Evolutionary conservation across 2,113 vertebrate species (phyloP), one percentile per base, ranked within the genome.

Genomic region (Cottus gobio): DNA sequence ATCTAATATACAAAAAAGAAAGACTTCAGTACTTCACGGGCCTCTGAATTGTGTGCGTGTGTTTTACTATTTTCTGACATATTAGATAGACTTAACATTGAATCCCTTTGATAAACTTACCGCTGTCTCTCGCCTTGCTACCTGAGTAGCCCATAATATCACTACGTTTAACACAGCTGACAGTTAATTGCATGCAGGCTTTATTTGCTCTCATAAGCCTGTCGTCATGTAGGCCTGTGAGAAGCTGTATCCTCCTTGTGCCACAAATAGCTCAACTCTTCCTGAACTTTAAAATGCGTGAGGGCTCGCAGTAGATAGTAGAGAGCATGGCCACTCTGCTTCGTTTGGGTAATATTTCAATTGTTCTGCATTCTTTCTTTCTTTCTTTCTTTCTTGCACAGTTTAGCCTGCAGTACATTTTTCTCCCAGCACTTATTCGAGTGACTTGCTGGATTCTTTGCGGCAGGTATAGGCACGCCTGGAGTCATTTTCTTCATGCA

Each of bases 401-500:
- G 11, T 50, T 77, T 6, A 58, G 3, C 6, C 12, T 60, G 11
- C 39, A 30, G 46, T 39, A 46, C 0, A 16, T 22, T 11, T 34
- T n/a, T 48, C 50, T 64, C 1, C 7, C 24, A 50, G 76, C 28
- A 20, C 20, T 42, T 42, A 73, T 70, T 9, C 26, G 4, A 48
- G 42, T 60, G 65, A 75, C 1, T 22, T 42, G 79, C 24, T 66
- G 36, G 52, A 78, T 65, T 7, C 10, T 80, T 31, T 13, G 15
- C 9, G 69, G 52, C 86, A 87, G 72, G 85, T 87, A 76, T 24
- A 71, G 36, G 81, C 89, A 86, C 1, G 87, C 63, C 78, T 70
- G n/a, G 3, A 77, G 13, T 50, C 2, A 34, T 68, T 65, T 46
- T 78, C 20, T 50, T 71, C 5, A 56, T 67, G 11, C 12, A 63